Percentiles rank a stretch among this genome's conserved stretches.
Evolutionary conservation across 2,113 vertebrate genomes (phyloP).

Genomic region (Pangasianodon hypophthalmus): DNA sequence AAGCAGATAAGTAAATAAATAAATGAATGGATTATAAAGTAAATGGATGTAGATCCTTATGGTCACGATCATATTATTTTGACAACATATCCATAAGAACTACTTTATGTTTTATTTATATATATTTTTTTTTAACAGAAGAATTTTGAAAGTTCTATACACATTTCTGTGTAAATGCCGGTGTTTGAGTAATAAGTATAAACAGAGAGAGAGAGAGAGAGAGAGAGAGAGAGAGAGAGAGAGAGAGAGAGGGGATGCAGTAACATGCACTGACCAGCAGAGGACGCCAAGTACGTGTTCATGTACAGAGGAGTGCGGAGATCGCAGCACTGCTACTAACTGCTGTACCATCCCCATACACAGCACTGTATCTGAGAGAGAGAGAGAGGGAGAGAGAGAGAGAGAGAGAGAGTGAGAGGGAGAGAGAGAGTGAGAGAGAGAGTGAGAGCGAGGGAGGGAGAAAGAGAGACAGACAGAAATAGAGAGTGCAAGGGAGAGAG

Average conservation of each 20-base stretch:
- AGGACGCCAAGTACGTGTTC: slow-evolving; percentile 81
- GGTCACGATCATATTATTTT: no score
- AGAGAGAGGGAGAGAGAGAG: background rate
- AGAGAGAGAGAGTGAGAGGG: background rate
- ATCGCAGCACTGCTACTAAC: slow-evolving; percentile 76
- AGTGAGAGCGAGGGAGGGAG: no score
- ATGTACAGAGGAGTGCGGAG: slow-evolving; percentile 72
- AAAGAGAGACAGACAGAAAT: no score
- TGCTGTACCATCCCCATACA: slow-evolving; percentile 93
- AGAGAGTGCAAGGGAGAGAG: no score
- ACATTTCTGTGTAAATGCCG: background rate
- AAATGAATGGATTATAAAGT: no score
- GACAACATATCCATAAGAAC: no score
- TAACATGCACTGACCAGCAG: slow-evolving; percentile 77
- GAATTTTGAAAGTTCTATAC: no score
- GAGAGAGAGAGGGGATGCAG: background rate
- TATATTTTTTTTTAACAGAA: background rate
- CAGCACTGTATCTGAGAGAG: slow-evolving; percentile 76
- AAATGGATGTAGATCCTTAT: no score
- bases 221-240: background rate
- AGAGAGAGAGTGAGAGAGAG: background rate
- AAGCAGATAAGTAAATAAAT: no score
- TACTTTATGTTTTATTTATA: no score
- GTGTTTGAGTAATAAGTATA: no score
- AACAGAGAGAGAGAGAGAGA: no score